Percentiles rank a stretch among this genome's conserved stretches.
phyloP scores from a whole-genome alignment of 2,888 invertebrate species.

The Polydrusus pterygomalis region DNA sequence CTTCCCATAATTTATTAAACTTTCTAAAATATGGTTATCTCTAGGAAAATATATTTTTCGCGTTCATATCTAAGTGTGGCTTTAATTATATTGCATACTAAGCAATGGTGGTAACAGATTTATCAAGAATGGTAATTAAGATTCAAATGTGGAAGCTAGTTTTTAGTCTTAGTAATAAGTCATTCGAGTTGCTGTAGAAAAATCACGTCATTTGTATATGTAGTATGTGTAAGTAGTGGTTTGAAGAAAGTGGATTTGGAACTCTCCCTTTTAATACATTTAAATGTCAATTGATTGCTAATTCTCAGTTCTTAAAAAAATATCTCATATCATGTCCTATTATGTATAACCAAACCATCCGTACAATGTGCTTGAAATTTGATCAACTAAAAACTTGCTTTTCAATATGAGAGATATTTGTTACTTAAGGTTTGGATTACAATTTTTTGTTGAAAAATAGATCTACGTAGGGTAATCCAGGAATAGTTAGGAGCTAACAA shows the following conservation, averaged over 20 bases:
- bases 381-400: too few relatives aligned
- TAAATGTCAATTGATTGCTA: slow-evolving; percentile 21
- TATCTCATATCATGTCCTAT: too few relatives aligned
- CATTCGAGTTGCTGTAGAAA: slow-evolving; percentile 18
- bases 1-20: slow-evolving; percentile 42
- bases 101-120: slow-evolving; percentile 43
- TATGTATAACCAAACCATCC: too few relatives aligned
- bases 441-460: too few relatives aligned
- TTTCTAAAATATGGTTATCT: slow-evolving; percentile 46
- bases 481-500: too few relatives aligned
- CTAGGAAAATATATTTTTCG: slow-evolving; percentile 39
- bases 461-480: too few relatives aligned
- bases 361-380: too few relatives aligned
- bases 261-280: slow-evolving; percentile 35
- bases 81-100: slow-evolving; percentile 42
- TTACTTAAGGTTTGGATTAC: too few relatives aligned
- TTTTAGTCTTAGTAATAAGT: slow-evolving; percentile 37
- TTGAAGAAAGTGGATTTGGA: slow-evolving; percentile 32
- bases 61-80: slow-evolving; percentile 27
- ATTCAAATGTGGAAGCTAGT: slow-evolving; percentile 42
- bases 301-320: slow-evolving; percentile 8
- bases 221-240: neutral
- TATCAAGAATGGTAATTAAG: slow-evolving; percentile 44
- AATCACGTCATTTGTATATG: slow-evolving; percentile 39
- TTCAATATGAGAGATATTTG: too few relatives aligned